Evolutionary conservation across 2,113 vertebrate genomes (phyloP).

Genomic region (Sylvia atricapilla): DNA sequence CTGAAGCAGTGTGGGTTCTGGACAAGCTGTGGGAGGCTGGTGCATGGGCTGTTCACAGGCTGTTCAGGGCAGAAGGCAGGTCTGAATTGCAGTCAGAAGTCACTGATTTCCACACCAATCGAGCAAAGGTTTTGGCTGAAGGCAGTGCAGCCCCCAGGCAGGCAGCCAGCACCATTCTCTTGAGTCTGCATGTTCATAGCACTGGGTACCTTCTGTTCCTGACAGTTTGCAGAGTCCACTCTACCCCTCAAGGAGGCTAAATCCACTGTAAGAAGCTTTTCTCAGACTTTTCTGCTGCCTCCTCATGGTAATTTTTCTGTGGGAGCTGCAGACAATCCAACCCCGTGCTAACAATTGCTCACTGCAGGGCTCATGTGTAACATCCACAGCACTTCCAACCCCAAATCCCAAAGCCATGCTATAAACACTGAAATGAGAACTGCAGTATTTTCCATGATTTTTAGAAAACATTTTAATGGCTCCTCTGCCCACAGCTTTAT

Average conservation of each 20-base stretch:
- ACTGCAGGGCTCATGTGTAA: neutral
- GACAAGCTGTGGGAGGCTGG: neutral
- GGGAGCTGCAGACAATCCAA: neutral
- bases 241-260: neutral
- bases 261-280: neutral
- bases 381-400: neutral
- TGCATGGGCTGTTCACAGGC: fast-evolving
- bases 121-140: neutral
- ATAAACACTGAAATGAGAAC: neutral
- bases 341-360: neutral
- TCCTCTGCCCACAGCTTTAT: neutral
- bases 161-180: neutral
- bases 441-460: neutral
- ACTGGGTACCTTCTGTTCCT: neutral
- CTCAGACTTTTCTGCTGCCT: neutral
- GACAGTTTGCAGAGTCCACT: neutral
- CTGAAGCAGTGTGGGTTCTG: fast-evolving
- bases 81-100: neutral
- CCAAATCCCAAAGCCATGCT: neutral
- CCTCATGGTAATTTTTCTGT: neutral
- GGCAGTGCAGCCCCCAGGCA: neutral
- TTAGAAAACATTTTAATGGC: neutral
- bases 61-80: neutral
- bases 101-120: neutral
- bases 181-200: neutral